Base-by-base conservation (phyloP, 2,888 invertebrate species). In the Drosophila multiciliata region DNA sequence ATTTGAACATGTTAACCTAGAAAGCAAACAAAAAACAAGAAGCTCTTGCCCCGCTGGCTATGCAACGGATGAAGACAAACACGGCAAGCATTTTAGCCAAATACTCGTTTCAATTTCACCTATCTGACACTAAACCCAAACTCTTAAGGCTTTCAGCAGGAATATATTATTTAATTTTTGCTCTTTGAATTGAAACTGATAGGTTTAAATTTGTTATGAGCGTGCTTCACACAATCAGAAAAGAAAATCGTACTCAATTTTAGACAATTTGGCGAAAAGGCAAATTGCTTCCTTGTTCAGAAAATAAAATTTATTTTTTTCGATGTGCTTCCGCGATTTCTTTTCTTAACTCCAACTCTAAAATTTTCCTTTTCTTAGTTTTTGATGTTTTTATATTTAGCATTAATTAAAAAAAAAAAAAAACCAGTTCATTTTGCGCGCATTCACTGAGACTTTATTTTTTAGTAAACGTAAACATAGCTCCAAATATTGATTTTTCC, bases 151-250 rank as follows among this genome's bases (percentile, higher is more conserved):
- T 58, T 17, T 17, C 45, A 33, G 50, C 50, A 49, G 17, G 29
- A 45, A 68, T 83, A 71, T 68, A 83, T 83, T 80, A 83, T 75
- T 80, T 48, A 66, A 62, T 53, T 75, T 66, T 49, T 60, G 32
- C 23, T 6, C 49, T 35, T 48, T 45, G 7, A 15, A 23, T 15
- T 45, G 15, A 1, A 23, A 23, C 4, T 15, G 20, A 45, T 8
- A 7, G 6, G 45, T 7, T 23, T 15, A 20, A 23, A 45, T 15
- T 23, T 45, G 45, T 45, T 45, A 45, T 8, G 0, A 4, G 7
- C 7, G 20, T 45, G 12, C 0, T 45, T 7, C 1, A 20, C 0
- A 45, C 12, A 20, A 3, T 7, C 7, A 1, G 20, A 15, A 20
- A 12, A 12, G 1, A 12, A 45, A 45, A 45, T 45, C 12, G 3